Evolutionary conservation across 2,113 vertebrate species (phyloP), one percentile per base, ranked within the genome.

Genomic region (Lathamus discolor): DNA sequence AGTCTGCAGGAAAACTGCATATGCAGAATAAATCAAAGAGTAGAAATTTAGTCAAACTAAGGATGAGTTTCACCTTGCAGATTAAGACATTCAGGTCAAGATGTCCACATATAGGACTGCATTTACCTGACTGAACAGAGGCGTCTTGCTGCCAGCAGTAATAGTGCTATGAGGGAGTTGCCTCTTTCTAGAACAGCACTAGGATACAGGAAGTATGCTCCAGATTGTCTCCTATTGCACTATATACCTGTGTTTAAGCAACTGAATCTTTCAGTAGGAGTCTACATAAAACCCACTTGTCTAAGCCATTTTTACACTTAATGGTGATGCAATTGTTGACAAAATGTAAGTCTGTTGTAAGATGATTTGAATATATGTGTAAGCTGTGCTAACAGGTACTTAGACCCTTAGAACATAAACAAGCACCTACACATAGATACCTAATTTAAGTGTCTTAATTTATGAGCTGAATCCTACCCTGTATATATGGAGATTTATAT

Each of bases 291-390:
- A 85, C 17, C 1, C 2, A 3, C 14, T 62, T 87, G 8, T 70
- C 49, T 87, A 62, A 77, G 37, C 17, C 16, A 35, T 61, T 3
- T 3, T 64, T 81, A 33, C 27, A 28, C 4, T 11, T 44, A 23
- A 31, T 35, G 5, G 3, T 22, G 24, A 44, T 44, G 41, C 18
- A 81, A 5, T 41, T 1, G 0, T 16, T 70, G 12, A 41, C 37
- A 82, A 87, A 59, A 78, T 28, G 8, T 52, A 11, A 5, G 4
- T 61, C 28, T 88, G 4, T 29, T 73, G 8, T 51, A 41, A 19
- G 1, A 7, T 73, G 28, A 61, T 73, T 29, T 31, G 17, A 41
- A n/a, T 23, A 11, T 6, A 35, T 11, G 9, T 70, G 12, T 43
- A 44, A 51, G 29, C 6, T 70, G 49, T n/a, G 7, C 9, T 68